Evolutionary conservation across 2,888 invertebrate species (phyloP), one percentile per base, ranked within the genome.

Genomic region (Orthonevra nobilis): DNA sequence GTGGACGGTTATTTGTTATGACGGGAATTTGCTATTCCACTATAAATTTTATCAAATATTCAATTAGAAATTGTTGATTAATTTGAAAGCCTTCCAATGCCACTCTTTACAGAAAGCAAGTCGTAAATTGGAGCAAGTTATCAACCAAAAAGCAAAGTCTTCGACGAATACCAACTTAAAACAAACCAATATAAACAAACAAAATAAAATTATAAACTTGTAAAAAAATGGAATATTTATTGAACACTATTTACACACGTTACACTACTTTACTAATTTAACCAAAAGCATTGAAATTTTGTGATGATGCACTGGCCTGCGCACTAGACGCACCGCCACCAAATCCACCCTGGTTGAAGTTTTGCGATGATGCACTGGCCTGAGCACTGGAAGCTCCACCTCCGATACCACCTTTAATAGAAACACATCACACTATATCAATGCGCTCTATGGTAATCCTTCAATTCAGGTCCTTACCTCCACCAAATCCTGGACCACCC

Each of bases 271-370:
- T 38, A 12, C 26, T 63, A 61, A 23, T 40, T 26, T 72, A 56
- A 42, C 79, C 79, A 23, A 60, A 73, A 0, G 52, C 15, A 23
- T 72, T 58, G 3, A 66, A 54, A 17, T 60, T 72, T 10, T 58
- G 58, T 2, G 77, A 77, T 14, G 79, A 66, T n/a, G 77, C 20
- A 54, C 60, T 72, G 1, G 79, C 79, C 34, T 66, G 66, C 17
- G 79, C 79, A 48, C 46, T 79, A 5, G 72, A 48, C 1, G 50
- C 20, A 36, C 77, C 32, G 1, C 48, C 77, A 3, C 77, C 64
- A 2, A 19, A 36, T 10, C 54, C 77, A 17, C 77, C 77, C 5
- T 63, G 36, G 5, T 30, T 50, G 5, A 64, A 66, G 17, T 42
- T 72, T 60, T 60, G 40, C 6, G 77, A 72, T 9, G 32, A 64